A percentile compares a stretch with the other conserved stretches of the same genome.
Evolutionary conservation across 2,113 vertebrate species (phyloP).

Genomic region (Narcine bancroftii): DNA sequence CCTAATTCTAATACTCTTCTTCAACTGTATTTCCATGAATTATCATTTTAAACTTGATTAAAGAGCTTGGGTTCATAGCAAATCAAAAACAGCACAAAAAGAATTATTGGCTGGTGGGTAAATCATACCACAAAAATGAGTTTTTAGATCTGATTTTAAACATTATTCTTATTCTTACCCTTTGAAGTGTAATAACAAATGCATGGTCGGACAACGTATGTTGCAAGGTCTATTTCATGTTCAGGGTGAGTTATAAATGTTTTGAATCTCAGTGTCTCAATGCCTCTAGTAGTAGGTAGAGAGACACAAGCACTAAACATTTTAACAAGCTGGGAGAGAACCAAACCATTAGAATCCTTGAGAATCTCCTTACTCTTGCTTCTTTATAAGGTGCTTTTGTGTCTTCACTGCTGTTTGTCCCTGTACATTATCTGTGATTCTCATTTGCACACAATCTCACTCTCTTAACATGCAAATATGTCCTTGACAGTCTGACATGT

Average conservation of each 20-base stretch:
- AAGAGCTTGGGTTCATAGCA: background rate
- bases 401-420: background rate
- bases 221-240: background rate
- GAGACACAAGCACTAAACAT: background rate
- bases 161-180: background rate
- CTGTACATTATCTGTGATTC: background rate
- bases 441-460: constrained; percentile 14
- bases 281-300: background rate
- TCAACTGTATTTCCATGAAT: background rate
- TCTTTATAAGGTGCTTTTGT: background rate
- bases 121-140: background rate
- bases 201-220: background rate
- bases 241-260: background rate
- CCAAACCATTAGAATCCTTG: background rate
- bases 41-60: background rate
- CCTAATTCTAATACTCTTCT: too few relatives aligned
- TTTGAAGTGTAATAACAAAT: background rate
- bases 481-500: background rate
- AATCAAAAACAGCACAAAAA: background rate
- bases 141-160: background rate
- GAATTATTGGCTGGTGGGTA: background rate
- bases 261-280: background rate
- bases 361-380: background rate
- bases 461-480: background rate
- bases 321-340: background rate